A percentile compares a stretch with the other conserved stretches of the same genome.
phyloP scores from a whole-genome alignment of 64 coral and sea anemone species.

The Platygyra sinensis region DNA sequence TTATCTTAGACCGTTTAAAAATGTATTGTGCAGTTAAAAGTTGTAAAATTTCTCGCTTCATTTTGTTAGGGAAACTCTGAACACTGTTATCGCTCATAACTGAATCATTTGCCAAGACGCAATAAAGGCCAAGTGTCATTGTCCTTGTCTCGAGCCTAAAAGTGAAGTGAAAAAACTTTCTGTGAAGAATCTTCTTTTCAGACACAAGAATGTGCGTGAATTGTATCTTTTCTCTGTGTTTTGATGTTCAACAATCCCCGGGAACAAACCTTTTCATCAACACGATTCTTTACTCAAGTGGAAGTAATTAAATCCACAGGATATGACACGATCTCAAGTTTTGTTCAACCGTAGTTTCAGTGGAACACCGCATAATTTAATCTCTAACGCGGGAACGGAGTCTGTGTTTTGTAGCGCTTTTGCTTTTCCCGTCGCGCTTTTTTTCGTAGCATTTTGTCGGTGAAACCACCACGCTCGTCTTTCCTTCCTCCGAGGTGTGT shows the following conservation, averaged over 20 bases:
- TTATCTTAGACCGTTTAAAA: not conserved
- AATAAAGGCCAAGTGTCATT: slow-evolving; percentile 10
- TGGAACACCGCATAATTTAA: not conserved
- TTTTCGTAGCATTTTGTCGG: not conserved
- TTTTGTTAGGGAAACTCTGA: slow-evolving; percentile 3
- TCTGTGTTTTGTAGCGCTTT: not conserved
- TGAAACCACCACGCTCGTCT: not conserved
- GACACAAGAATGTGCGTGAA: not conserved
- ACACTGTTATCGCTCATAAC: not conserved
- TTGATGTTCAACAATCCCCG: slow-evolving; percentile 32
- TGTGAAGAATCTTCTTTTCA: not conserved
- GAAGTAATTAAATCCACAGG: slow-evolving; percentile 36
- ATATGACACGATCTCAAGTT: not conserved
- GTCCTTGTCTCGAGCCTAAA: not conserved
- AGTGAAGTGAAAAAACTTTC: not conserved
- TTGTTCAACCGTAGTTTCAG: not conserved
- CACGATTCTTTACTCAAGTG: slow-evolving; percentile 26
- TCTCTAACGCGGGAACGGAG: not conserved
- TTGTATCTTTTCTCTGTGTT: not conserved
- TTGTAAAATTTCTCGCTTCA: slow-evolving; percentile 15
- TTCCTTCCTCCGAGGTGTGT: not conserved
- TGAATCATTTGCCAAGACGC: not conserved
- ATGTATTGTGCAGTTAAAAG: slow-evolving; percentile 3
- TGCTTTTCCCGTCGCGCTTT: not conserved
- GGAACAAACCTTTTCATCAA: slow-evolving; percentile 35